Evolutionary conservation across 1,140 invertebrate species (phyloP).

Genomic region (Brachionus paranguensis): DNA sequence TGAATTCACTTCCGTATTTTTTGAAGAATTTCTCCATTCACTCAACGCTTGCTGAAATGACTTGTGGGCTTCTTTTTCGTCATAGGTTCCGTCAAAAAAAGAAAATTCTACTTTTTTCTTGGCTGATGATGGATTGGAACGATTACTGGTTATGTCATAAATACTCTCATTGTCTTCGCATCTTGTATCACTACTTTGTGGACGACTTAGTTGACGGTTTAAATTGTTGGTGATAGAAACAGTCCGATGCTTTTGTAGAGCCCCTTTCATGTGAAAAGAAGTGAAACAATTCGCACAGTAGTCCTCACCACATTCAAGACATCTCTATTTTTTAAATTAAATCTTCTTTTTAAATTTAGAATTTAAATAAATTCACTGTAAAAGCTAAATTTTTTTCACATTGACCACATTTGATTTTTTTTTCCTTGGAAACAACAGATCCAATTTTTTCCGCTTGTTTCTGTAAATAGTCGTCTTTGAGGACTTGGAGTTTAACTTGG

Average conservation of each 20-base stretch:
- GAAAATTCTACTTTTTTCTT: neutral
- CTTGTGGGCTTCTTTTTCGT: conserved; percentile 52
- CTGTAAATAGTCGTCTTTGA: conserved; percentile 41
- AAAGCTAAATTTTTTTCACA: conserved; percentile 53
- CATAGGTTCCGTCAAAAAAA: conserved; percentile 48
- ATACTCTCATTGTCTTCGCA: neutral
- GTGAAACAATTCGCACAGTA: conserved; percentile 54
- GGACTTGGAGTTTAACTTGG: conserved; percentile 21
- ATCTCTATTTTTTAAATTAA: conserved; percentile 45
- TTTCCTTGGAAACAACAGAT: conserved; percentile 44
- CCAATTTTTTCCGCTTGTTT: conserved; percentile 46
- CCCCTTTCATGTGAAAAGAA: conserved; percentile 54
- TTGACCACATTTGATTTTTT: conserved; percentile 50
- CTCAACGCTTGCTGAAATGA: conserved; percentile 52
- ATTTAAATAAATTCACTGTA: conserved; percentile 46
- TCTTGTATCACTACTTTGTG: neutral
- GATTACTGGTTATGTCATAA: neutral
- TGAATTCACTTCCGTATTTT: neutral
- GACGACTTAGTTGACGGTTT: neutral
- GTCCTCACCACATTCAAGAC: conserved; percentile 53
- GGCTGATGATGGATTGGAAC: neutral
- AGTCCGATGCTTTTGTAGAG: conserved; percentile 53
- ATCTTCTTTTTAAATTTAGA: neutral
- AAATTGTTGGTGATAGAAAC: conserved; percentile 47
- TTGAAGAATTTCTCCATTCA: conserved; percentile 46